phyloP scores from a whole-genome alignment of 2,888 invertebrate genomes.

The Aphidius colemani region DNA sequence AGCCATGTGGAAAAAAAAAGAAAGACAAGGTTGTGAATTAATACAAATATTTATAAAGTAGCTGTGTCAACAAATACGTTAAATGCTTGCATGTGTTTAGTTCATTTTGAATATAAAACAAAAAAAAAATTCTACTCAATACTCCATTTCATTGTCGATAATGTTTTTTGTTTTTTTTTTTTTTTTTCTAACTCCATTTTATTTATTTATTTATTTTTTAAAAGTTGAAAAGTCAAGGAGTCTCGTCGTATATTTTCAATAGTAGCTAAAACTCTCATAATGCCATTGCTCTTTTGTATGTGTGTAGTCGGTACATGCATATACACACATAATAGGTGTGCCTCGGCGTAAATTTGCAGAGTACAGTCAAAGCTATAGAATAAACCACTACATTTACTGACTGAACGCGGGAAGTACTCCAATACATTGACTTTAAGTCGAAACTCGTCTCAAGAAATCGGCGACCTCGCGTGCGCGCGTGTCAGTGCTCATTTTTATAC shows the following conservation, averaged over 20 bases:
- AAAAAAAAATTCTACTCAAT: background rate
- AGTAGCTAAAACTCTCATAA: slow-evolving; percentile 16
- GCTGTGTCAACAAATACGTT: background rate
- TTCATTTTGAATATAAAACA: background rate
- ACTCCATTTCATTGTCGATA: background rate
- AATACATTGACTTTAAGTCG: background rate
- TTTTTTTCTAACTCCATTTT: too few species aligned
- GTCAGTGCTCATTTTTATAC: background rate
- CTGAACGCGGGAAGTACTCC: slow-evolving; percentile 1
- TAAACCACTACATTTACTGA: background rate
- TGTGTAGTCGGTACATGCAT: background rate
- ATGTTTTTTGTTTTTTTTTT: too few species aligned
- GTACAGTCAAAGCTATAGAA: slow-evolving; percentile 21
- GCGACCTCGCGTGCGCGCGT: background rate
- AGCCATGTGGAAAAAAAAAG: background rate
- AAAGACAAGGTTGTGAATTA: slow-evolving; percentile 13
- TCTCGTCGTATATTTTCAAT: too few species aligned
- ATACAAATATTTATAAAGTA: slow-evolving; percentile 17
- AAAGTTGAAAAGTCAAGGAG: too few species aligned
- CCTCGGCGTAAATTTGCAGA: slow-evolving; percentile 28
- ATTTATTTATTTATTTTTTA: too few species aligned
- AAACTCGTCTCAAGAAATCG: slow-evolving; percentile 3
- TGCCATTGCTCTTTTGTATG: slow-evolving; percentile 23
- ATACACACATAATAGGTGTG: slow-evolving; percentile 15
- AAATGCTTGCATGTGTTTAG: too few species aligned